Base-by-base conservation (phyloP, 2,888 invertebrate genomes). In the Tipula helvola region DNA sequence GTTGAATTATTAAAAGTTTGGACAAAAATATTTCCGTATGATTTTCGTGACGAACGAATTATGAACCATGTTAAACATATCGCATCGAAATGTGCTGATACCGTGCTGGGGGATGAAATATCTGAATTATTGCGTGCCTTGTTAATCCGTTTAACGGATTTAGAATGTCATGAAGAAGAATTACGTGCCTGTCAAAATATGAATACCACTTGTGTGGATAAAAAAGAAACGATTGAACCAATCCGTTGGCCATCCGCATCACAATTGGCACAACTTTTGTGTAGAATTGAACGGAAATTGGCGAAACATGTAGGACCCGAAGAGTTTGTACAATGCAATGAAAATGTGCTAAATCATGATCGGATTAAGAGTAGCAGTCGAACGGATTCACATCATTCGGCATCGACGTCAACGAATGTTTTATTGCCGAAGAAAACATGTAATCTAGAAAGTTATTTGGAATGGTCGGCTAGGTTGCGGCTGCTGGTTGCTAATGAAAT, bases 21-120 rank as follows among this genome's bases (percentile, higher is more conserved):
- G 91, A 91, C 91, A 88, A 90, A 90, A 88, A 91, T 90, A 89
- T 91, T 91, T 89, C 91, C 91, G 87, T 91, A 91, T 88, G 91
- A 91, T 90, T 91, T 91, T 89, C 91, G 91, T 88, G 91, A 91
- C 89, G 91, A 91, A 89, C 90, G 91, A 86, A 91, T 91, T 89
- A 91, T 91, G 91, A 90, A 89, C 89, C 91, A 91, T 90, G 91
- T 91, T 89, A 91, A 91, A 90, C 91, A 91, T 91, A 91, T 91
- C 91, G 91, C 91, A 90, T 90, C 90, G 88, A 91, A 91, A 90
- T 91, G 91, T 90, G 91, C 91, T 88, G 90, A 90, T 89, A 91
- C 91, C 89, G 89, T 90, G 89, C 90, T 91, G 89, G 91, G 91
- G 89, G 90, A 89, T 88, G 89, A 90, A 89, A 91, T 91, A 89